These are phyloP conservation scores for Falcaria lacertinaria DNA, from an alignment of 2,888 invertebrate species.

Conservation along the genomic window DNA sequence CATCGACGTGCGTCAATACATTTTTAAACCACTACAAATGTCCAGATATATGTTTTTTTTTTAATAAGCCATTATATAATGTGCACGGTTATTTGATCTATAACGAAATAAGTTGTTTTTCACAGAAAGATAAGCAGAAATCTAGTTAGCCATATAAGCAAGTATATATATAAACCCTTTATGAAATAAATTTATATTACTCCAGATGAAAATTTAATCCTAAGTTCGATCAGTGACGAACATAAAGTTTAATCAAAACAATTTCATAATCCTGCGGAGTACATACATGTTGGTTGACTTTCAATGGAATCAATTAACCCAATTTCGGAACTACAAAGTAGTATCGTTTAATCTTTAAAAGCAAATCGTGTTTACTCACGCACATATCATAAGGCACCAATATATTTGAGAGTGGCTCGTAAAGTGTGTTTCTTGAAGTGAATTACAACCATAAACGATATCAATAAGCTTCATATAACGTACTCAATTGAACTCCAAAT, in stretches of 20 bases:
- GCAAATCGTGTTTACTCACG: neutral
- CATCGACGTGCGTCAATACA: conserved; percentile 12
- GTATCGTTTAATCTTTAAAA: neutral
- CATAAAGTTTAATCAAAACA: neutral
- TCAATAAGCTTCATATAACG: conserved; percentile 12
- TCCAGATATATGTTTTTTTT: too few relatives aligned
- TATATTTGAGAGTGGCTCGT: conserved; percentile 2
- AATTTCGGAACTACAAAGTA: neutral
- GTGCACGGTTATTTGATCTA: too few relatives aligned
- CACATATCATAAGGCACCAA: neutral
- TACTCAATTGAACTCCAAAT: conserved; percentile 21
- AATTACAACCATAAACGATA: conserved; percentile 4
- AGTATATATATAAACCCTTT: too few relatives aligned
- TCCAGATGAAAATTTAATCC: too few relatives aligned
- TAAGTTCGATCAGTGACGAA: too few relatives aligned
- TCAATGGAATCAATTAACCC: neutral
- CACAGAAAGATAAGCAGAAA: too few relatives aligned
- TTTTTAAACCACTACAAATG: neutral
- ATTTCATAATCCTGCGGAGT: neutral
- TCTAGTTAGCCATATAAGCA: too few relatives aligned
- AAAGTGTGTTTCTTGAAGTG: conserved; percentile 5
- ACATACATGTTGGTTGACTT: neutral
- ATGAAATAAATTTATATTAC: too few relatives aligned
- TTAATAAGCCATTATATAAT: too few relatives aligned
- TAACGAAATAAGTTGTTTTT: too few relatives aligned